Evolutionary conservation across 2,797 vertebrate genomes (phyloP).

Genomic region (Semotilus atromaculatus): DNA sequence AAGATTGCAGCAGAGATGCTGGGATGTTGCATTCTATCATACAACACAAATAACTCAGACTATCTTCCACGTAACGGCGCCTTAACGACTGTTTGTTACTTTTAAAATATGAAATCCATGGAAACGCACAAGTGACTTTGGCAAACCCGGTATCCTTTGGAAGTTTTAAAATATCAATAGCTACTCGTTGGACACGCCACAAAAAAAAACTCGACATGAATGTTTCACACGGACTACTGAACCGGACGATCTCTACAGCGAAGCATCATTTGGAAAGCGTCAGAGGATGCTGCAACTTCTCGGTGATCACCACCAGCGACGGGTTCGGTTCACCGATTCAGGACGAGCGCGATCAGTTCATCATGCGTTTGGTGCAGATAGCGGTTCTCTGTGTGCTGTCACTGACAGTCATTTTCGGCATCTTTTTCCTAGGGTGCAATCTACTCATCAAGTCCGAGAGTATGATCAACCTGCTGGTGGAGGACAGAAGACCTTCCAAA

Average conservation of each 20-base stretch:
- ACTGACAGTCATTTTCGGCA: constrained; percentile 65
- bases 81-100: background rate
- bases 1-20: background rate
- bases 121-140: constrained; percentile 30
- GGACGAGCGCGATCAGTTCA: constrained; percentile 59
- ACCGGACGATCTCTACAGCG: constrained; percentile 45
- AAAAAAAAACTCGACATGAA: constrained; percentile 46
- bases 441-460: constrained; percentile 68
- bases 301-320: constrained; percentile 36
- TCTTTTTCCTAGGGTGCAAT: constrained; percentile 69
- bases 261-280: constrained; percentile 43
- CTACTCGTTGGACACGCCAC: background rate
- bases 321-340: constrained; percentile 48
- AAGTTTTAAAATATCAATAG: background rate
- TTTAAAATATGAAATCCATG: background rate
- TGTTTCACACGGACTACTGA: constrained; percentile 47
- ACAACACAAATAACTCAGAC: background rate
- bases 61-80: background rate
- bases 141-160: background rate
- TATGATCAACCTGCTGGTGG: constrained; percentile 63
- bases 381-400: constrained; percentile 66
- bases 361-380: constrained; percentile 65
- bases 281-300: constrained; percentile 61
- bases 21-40: background rate
- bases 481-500: constrained; percentile 64